Evolutionary conservation across 2,797 vertebrate genomes (phyloP), one percentile per base, ranked within the genome.

Genomic region (Euthynnus affinis): DNA sequence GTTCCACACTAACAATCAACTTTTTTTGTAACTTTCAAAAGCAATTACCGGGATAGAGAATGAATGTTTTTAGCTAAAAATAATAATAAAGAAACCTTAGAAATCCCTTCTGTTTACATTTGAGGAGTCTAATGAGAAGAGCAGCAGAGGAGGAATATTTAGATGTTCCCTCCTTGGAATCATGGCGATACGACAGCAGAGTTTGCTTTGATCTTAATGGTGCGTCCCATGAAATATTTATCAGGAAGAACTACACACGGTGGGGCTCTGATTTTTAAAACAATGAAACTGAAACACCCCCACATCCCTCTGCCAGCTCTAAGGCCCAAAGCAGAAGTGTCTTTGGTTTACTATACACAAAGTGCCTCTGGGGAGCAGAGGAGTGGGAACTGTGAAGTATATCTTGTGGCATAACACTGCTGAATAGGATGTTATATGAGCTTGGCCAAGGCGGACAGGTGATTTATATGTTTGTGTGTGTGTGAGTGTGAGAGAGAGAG

Each of bases 151-250:
- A 73, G 48, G 71, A 76, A 67, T 70, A 81, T 83, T 72, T 59
- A 49, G 48, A 79, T 58, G 76, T 85, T 82, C 78, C 76, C 85
- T 87, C 76, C 71, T 73, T 18, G 53, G 77, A 84, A 72, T 82
- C 68, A 62, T 34, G 88, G 87, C 81, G 81, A 82, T 73, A 79
- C 55, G 7, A 82, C 77, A 73, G 79, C 71, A 51, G 67, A 81
- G 53, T 80, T 67, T 27, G 64, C 84, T 93, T 92, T 91, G 84
- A 92, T 91, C 86, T 78, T 81, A 72, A 73, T 63, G 51, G 52
- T 68, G 69, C 49, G 51, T 73, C 74, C 74, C 71, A 86, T 90
- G 73, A 89, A 91, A 92, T 91, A 91, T 92, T 91, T 87, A 90
- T 88, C 82, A 87, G 87, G 76, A 88, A 79, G 81, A 89, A 82